A percentile compares a stretch with the other conserved stretches of the same genome.
Evolutionary conservation across 1,140 invertebrate species (phyloP).

Genomic region (Macrotrachela quadricornifera): DNA sequence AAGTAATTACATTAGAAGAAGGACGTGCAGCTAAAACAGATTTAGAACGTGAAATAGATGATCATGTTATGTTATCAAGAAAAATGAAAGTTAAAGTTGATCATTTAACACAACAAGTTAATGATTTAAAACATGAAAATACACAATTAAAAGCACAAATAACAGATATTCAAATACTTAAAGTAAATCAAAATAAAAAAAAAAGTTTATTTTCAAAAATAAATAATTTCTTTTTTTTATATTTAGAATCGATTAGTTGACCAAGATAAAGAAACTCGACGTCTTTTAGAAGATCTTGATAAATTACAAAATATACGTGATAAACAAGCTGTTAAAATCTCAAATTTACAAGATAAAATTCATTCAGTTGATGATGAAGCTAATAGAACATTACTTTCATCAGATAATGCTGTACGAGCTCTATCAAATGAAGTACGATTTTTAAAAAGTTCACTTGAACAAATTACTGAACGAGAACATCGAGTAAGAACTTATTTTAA

Average conservation of each 20-base stretch:
- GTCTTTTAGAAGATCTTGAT: slow-evolving; percentile 18
- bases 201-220: neutral
- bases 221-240: neutral
- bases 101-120: neutral
- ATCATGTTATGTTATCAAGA: neutral
- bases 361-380: slow-evolving; percentile 12
- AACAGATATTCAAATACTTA: neutral
- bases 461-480: slow-evolving; percentile 23
- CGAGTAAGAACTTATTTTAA: slow-evolving; percentile 15
- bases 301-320: slow-evolving; percentile 22
- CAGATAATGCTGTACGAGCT: slow-evolving; percentile 25
- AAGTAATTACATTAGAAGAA: slow-evolving; percentile 19
- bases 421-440: slow-evolving; percentile 25
- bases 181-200: neutral
- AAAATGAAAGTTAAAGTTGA: slow-evolving; percentile 8
- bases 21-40: neutral
- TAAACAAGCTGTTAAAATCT: slow-evolving; percentile 23
- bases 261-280: slow-evolving; percentile 21
- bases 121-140: slow-evolving; percentile 3
- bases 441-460: slow-evolving; percentile 21
- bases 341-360: slow-evolving; percentile 16
- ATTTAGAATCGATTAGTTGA: slow-evolving; percentile 12
- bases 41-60: neutral
- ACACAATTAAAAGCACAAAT: slow-evolving; percentile 1
- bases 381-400: slow-evolving; percentile 16